Base-by-base conservation (phyloP, 2,797 vertebrate species). In the Melanotaenia trifasciata region DNA sequence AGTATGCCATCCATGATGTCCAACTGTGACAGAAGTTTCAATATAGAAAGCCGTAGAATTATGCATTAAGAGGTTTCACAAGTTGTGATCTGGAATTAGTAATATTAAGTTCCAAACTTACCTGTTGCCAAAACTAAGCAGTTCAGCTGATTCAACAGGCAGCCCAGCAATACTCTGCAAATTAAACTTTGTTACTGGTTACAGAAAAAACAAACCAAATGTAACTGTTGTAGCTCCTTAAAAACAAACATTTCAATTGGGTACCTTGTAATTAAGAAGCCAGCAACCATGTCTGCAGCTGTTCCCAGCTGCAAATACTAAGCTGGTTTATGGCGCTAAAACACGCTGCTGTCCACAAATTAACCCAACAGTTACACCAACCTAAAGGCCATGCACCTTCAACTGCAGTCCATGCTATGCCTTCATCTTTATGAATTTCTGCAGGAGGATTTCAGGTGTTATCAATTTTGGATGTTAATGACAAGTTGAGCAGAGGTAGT, bases 221-320 rank as follows among this genome's bases (percentile, higher is more conserved):
- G 2, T 10, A 36, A 3, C 28, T 30, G 28, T 62, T 3, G 30
- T 3, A 47, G 0, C 36, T 47, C 20, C 6, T 5, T 47, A 47
- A 32, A 32, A 32, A 20, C 28, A 32, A 10, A 36, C 11, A 13
- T 10, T 20, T 38, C 18, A 36, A 13, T 0, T 0, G 0, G 1
- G 16, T 51, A 82, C 83, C 85, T 74, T 38, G 16, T 28, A 32
- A 84, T 28, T 0, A 63, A 32, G 5, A 77, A 22, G 11, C 58
- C 0, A 36, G 43, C 22, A 45, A 24, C 61, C 75, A 81, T 73
- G 54, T 61, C 61, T 58, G 24, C 71, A 60, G 28, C 67, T 40
- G 67, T 70, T 72, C 16, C 18, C 18, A 28, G 20, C 16, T 35
- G 4, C 64, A 38, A n/a, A 3, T 32, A 18, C 47, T 60, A 2